A percentile compares a stretch with the other conserved stretches of the same genome.
Conservation (phyloP, 1,140 invertebrate species). For the Zaprionus nigranus region DNA sequence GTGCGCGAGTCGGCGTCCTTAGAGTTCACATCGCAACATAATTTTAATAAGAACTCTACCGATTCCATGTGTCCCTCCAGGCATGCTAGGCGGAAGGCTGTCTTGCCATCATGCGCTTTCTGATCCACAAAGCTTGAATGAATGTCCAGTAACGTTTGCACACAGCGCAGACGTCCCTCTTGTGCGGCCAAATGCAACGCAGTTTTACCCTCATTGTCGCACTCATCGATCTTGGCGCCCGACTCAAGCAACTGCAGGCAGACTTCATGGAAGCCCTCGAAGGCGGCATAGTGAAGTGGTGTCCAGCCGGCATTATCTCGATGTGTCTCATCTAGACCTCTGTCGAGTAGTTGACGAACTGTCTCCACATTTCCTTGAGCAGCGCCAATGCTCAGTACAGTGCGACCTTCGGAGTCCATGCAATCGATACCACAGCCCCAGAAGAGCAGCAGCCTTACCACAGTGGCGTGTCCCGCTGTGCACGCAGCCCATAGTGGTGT, state of each 20-base stretch:
- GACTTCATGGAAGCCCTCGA: slow-evolving; percentile 95
- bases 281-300: slow-evolving; percentile 96
- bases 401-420: slow-evolving; percentile 95
- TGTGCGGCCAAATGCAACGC: slow-evolving; percentile 95
- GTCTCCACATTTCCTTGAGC: slow-evolving; percentile 94
- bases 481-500: slow-evolving; percentile 93
- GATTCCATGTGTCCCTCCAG: slow-evolving; percentile 91
- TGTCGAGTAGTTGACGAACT: slow-evolving; percentile 94
- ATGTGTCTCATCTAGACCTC: slow-evolving; percentile 96
- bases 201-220: slow-evolving; percentile 97
- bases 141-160: slow-evolving; percentile 79
- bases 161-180: slow-evolving; percentile 88
- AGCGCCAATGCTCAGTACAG: slow-evolving; percentile 93
- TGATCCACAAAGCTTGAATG: slow-evolving; percentile 89
- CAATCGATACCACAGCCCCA: slow-evolving; percentile 96
- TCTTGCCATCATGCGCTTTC: slow-evolving; percentile 96
- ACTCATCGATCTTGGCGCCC: slow-evolving; percentile 95
- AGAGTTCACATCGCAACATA: slow-evolving; percentile 94
- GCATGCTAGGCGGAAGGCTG: slow-evolving; percentile 90
- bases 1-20: slow-evolving; percentile 96
- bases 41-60: slow-evolving; percentile 89
- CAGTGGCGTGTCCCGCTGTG: slow-evolving; percentile 93
- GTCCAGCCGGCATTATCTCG: slow-evolving; percentile 97
- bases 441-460: slow-evolving; percentile 92
- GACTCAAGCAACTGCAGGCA: slow-evolving; percentile 94